phyloP scores from a whole-genome alignment of 2,113 vertebrate species.

The Passer montanus region DNA sequence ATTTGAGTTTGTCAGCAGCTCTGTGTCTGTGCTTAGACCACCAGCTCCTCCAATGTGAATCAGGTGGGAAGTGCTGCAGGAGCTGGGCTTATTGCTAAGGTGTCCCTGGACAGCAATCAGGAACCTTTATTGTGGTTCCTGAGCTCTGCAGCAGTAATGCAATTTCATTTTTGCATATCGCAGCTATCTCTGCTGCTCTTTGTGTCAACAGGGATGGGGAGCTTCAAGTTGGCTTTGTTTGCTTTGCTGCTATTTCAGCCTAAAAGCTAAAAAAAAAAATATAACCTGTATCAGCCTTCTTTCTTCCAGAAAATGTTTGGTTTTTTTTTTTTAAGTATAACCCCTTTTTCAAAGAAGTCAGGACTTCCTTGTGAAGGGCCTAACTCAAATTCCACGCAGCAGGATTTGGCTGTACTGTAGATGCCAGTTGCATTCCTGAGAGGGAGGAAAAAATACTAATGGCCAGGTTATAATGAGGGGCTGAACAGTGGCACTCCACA shows the following conservation, averaged over 20 bases:
- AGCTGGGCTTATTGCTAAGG: not conserved
- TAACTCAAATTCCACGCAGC: not conserved
- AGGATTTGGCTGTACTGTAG: not conserved
- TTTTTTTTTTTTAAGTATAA: not conserved
- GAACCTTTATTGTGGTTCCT: not conserved
- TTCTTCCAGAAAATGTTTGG: not conserved
- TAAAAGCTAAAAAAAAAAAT: not conserved
- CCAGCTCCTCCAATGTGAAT: not conserved
- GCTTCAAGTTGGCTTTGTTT: not conserved
- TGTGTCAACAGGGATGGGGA: not conserved
- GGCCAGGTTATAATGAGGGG: slow-evolving; percentile 20
- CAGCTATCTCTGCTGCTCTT: not conserved
- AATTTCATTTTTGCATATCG: not conserved
- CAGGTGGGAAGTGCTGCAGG: not conserved
- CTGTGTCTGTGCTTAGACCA: not conserved
- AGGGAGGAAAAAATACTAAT: not conserved
- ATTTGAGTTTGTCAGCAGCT: not conserved
- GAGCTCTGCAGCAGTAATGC: not conserved
- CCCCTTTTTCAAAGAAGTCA: not conserved
- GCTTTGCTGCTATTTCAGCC: not conserved
- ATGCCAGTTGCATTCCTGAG: not conserved
- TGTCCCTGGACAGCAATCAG: not conserved
- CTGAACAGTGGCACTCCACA: slow-evolving; percentile 3
- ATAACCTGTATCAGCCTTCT: not conserved
- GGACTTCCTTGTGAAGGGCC: not conserved